Percentiles rank a stretch among this genome's conserved stretches.
These are phyloP conservation scores for Chiroxiphia lanceolata DNA, from an alignment of 2,797 vertebrate species.

Conservation along the genomic window DNA sequence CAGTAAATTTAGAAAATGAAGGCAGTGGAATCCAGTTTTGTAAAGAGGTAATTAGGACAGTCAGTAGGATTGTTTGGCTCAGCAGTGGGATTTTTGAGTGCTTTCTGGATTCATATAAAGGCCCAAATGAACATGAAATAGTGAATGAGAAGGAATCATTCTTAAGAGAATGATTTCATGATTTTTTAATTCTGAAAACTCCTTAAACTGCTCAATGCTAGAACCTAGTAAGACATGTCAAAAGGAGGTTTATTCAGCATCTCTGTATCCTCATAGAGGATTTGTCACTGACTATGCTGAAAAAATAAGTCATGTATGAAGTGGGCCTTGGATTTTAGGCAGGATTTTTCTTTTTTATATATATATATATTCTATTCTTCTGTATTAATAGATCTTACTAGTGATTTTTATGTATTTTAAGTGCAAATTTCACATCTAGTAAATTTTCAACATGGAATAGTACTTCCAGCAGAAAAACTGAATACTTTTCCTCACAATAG, in stretches of 20 bases:
- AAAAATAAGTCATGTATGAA: background rate
- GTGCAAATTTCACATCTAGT: background rate
- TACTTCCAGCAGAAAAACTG: background rate
- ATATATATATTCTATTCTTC: background rate
- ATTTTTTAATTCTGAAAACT: background rate
- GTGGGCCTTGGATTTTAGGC: background rate
- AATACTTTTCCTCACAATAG: background rate
- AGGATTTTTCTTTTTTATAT: background rate
- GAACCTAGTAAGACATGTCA: background rate
- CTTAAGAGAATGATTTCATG: background rate
- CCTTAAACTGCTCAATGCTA: background rate
- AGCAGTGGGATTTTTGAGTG: background rate
- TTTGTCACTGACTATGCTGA: background rate
- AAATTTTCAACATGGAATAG: background rate
- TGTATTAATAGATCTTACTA: background rate
- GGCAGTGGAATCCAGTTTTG: background rate
- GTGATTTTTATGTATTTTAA: background rate
- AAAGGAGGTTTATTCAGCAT: background rate
- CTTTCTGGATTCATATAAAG: background rate
- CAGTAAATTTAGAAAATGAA: background rate
- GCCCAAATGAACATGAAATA: background rate
- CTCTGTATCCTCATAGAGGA: background rate
- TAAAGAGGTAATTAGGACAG: background rate
- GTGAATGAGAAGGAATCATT: background rate
- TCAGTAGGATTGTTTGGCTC: background rate